Evolutionary conservation across 2,113 vertebrate species (phyloP).

Genomic region (human): DNA sequence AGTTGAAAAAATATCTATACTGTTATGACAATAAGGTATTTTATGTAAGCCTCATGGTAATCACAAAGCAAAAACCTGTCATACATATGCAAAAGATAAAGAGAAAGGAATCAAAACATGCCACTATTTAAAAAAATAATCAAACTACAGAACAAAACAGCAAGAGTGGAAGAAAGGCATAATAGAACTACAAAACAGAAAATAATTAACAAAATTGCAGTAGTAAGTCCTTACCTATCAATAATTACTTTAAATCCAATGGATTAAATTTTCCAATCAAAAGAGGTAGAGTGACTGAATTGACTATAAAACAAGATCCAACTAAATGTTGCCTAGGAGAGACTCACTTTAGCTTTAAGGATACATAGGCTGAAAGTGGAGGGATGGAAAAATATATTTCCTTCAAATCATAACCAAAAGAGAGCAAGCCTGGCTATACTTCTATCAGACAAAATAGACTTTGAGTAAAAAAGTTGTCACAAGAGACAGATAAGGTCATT

Average conservation of each 20-base stretch:
- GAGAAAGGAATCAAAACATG: not conserved
- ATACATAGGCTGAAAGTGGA: not conserved
- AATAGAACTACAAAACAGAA: not conserved
- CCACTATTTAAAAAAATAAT: not conserved
- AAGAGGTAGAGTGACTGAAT: not conserved
- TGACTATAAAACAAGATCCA: not conserved
- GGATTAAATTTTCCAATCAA: not conserved
- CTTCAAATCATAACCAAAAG: not conserved
- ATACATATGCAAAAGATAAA: not conserved
- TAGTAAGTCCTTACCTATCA: not conserved
- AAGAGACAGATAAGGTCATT: not conserved
- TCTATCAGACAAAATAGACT: not conserved
- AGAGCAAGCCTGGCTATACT: not conserved
- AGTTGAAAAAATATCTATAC: too few species aligned
- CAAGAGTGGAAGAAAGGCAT: not conserved
- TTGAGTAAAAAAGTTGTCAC: not conserved
- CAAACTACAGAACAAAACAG: not conserved
- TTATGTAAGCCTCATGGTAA: not conserved
- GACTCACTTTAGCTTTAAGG: not conserved
- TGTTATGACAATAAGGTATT: too few species aligned
- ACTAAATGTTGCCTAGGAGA: not conserved
- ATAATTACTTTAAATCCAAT: not conserved
- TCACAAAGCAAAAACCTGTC: not conserved
- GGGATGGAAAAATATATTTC: not conserved
- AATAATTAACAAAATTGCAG: not conserved